Evolutionary conservation across 2,797 vertebrate genomes (phyloP).

Genomic region (Oryzias sinensis): DNA sequence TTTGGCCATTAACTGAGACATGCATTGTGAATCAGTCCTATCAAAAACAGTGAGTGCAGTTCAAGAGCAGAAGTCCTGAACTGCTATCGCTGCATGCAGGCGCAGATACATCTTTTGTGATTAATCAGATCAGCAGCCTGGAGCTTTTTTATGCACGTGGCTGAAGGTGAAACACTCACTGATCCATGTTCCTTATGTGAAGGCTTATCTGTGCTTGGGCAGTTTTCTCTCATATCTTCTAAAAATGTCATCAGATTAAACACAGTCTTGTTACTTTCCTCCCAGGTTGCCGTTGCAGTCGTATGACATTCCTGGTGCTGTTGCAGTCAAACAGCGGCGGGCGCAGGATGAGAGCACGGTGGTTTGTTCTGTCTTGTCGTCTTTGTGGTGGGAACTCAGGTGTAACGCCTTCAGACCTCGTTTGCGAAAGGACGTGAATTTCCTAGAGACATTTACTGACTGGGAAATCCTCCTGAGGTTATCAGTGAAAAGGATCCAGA

Average conservation of each 20-base stretch:
- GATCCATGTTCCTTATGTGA: constrained; percentile 31
- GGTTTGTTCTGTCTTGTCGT: constrained; percentile 61
- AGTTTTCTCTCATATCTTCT: constrained; percentile 26
- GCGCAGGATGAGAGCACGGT: constrained; percentile 31
- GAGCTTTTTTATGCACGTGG: constrained; percentile 18
- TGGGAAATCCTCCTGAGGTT: constrained; percentile 36
- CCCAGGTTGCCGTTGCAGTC: constrained; percentile 11
- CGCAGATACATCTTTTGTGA: constrained; percentile 7
- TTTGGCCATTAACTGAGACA: too few relatives aligned
- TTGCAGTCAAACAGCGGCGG: constrained; percentile 40
- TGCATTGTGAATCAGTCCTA: too few relatives aligned
- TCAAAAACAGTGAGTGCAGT: neutral
- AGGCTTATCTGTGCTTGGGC: constrained; percentile 22
- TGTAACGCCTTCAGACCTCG: constrained; percentile 41
- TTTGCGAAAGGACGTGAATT: constrained; percentile 48
- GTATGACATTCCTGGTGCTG: constrained; percentile 20
- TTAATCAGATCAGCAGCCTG: constrained; percentile 11
- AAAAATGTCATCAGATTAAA: constrained; percentile 27
- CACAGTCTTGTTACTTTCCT: constrained; percentile 36
- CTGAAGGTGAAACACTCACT: constrained; percentile 34
- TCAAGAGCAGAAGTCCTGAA: constrained; percentile 4
- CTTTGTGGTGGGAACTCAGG: constrained; percentile 46
- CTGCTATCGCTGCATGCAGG: neutral
- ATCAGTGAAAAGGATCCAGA: constrained; percentile 20
- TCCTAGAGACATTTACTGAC: constrained; percentile 40